These are phyloP conservation scores for Parnassius apollo DNA, from an alignment of 2,888 invertebrate species.

Conservation along the genomic window DNA sequence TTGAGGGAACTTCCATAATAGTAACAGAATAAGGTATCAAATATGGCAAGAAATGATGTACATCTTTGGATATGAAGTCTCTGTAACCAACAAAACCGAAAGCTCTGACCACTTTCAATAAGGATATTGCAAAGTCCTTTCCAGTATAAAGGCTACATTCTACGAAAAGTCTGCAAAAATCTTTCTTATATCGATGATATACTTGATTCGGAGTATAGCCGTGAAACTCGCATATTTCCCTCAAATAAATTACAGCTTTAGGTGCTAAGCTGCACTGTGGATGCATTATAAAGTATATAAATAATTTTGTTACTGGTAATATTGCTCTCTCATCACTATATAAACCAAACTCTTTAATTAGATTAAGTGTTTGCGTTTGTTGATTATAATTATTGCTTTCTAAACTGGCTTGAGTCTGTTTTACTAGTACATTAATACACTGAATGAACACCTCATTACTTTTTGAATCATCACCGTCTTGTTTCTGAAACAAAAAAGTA, in stretches of 20 bases:
- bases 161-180: constrained; percentile 82
- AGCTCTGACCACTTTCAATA: constrained; percentile 83
- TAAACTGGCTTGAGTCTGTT: constrained; percentile 71
- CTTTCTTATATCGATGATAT: constrained; percentile 83
- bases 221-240: constrained; percentile 79
- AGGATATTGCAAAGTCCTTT: constrained; percentile 79
- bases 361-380: constrained; percentile 78
- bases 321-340: constrained; percentile 59
- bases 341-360: constrained; percentile 76
- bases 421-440: constrained; percentile 67
- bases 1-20: constrained; percentile 77
- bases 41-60: constrained; percentile 84
- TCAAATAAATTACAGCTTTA: constrained; percentile 79
- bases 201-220: constrained; percentile 79
- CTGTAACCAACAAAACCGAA: constrained; percentile 85
- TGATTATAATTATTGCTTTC: constrained; percentile 72
- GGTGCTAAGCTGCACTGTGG: constrained; percentile 80
- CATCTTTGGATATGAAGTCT: constrained; percentile 86
- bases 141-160: constrained; percentile 81
- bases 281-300: constrained; percentile 83
- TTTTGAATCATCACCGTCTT: constrained; percentile 45
- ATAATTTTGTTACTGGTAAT: constrained; percentile 71
- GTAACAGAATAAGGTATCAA: constrained; percentile 81
- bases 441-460: constrained; percentile 58
- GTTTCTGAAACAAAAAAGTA: constrained; percentile 41